phyloP scores from a whole-genome alignment of 2,113 vertebrate species.

The Leucoraja erinaceus region DNA sequence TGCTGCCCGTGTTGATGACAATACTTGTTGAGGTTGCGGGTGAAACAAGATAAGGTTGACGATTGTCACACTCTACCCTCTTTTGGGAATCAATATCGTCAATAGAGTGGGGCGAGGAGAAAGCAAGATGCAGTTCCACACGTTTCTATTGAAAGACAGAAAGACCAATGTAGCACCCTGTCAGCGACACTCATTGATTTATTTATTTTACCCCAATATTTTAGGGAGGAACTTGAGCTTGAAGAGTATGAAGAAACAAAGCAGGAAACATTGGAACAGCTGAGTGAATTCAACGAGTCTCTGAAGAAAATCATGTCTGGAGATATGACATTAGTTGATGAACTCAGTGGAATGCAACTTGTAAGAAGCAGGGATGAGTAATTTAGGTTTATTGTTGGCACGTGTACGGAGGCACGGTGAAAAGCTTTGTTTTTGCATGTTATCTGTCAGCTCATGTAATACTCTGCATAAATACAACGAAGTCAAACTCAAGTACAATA shows the following conservation, averaged over 20 bases:
- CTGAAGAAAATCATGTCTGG: conserved; percentile 94
- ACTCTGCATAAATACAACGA: no score
- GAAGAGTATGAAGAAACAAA: conserved; percentile 97
- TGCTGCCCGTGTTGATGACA: neutral
- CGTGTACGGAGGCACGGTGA: no score
- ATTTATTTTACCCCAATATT: neutral
- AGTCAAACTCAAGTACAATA: no score
- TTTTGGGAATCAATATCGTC: neutral
- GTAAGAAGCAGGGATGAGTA: conserved; percentile 53
- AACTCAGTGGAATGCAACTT: conserved; percentile 92
- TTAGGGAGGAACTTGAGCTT: conserved; percentile 85
- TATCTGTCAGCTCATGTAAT: no score
- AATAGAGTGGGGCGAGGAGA: neutral
- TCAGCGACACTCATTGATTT: neutral
- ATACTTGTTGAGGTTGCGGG: neutral
- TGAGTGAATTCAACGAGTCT: conserved; percentile 89
- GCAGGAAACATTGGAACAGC: conserved; percentile 88
- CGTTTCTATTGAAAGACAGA: neutral
- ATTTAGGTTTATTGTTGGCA: neutral
- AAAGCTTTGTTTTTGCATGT: no score
- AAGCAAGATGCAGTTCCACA: neutral
- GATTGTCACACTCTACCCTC: neutral
- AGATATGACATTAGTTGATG: conserved; percentile 92
- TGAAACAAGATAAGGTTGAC: neutral
- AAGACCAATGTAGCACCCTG: neutral